A percentile compares a stretch with the other conserved stretches of the same genome.
phyloP scores from a whole-genome alignment of 2,113 vertebrate species.

The Apistogramma diplotaenia region DNA sequence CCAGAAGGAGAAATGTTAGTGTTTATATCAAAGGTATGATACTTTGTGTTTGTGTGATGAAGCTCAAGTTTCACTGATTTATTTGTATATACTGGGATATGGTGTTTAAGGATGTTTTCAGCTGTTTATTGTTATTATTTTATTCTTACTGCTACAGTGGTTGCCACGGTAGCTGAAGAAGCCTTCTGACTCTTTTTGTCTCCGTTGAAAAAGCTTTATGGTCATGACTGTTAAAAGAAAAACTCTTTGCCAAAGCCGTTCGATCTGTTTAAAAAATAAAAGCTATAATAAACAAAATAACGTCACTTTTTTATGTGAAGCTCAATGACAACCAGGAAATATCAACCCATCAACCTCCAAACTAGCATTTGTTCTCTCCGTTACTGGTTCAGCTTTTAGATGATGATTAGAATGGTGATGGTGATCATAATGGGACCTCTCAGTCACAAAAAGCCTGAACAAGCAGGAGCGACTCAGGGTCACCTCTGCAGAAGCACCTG shows the following conservation, averaged over 20 bases:
- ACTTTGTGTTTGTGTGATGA: constrained; percentile 15
- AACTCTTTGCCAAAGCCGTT: constrained; percentile 13
- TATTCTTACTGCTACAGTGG: neutral
- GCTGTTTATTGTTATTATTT: neutral
- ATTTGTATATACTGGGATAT: constrained; percentile 44
- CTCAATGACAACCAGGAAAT: no score
- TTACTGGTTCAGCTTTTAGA: no score
- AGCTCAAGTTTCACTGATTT: constrained; percentile 2
- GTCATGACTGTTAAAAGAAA: constrained; percentile 49
- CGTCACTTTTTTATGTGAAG: no score
- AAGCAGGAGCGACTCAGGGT: no score
- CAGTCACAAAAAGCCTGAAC: no score
- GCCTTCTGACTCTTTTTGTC: neutral
- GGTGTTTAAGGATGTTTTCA: neutral
- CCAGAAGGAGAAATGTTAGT: constrained; percentile 12
- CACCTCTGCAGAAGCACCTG: no score
- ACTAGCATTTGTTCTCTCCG: no score
- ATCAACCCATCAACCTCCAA: no score
- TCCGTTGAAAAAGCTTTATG: constrained; percentile 40
- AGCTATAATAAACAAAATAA: neutral
- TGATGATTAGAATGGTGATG: no score
- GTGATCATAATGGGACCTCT: no score
- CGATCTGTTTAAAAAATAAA: constrained; percentile 18
- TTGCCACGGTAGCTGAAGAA: constrained; percentile 35
- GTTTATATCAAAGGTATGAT: neutral